Evolutionary conservation across 2,888 invertebrate species (phyloP).

Genomic region (Athalia rosae): DNA sequence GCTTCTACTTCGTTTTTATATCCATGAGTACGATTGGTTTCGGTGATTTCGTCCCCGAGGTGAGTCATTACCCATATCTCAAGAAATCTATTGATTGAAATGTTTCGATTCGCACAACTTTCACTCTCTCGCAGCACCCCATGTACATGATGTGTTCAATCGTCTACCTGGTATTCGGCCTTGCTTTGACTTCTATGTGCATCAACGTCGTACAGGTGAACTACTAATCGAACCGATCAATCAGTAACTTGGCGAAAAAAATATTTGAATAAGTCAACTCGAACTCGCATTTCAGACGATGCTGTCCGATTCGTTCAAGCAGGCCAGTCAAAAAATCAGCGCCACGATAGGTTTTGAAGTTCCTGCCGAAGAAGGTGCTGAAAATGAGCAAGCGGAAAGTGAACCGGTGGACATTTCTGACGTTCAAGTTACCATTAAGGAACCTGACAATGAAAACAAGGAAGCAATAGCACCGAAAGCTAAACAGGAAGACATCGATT

Average conservation of each 20-base stretch:
- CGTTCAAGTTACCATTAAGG: constrained; percentile 62
- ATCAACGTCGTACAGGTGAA: constrained; percentile 95
- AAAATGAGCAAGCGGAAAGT: constrained; percentile 67
- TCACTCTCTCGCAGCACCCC: constrained; percentile 80
- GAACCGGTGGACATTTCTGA: constrained; percentile 52
- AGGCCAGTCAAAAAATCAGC: constrained; percentile 89
- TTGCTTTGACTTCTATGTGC: constrained; percentile 97
- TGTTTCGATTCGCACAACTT: constrained; percentile 11
- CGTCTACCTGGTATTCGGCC: constrained; percentile 93
- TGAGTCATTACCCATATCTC: constrained; percentile 54
- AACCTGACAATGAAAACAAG: constrained; percentile 52
- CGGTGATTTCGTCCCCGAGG: constrained; percentile 91
- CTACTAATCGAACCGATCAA: constrained; percentile 60
- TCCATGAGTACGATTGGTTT: constrained; percentile 99
- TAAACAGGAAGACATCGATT: constrained; percentile 65
- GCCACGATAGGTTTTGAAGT: constrained; percentile 88
- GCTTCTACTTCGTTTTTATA: constrained; percentile 98
- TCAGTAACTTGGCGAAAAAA: not conserved
- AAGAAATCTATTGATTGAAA: not conserved
- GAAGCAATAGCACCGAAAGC: constrained; percentile 64
- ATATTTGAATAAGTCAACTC: not conserved
- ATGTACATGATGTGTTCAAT: constrained; percentile 93
- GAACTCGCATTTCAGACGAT: constrained; percentile 71
- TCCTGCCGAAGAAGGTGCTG: constrained; percentile 77
- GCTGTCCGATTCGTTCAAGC: constrained; percentile 86